phyloP scores from a whole-genome alignment of 2,888 invertebrate species.

The Biston stratarius region DNA sequence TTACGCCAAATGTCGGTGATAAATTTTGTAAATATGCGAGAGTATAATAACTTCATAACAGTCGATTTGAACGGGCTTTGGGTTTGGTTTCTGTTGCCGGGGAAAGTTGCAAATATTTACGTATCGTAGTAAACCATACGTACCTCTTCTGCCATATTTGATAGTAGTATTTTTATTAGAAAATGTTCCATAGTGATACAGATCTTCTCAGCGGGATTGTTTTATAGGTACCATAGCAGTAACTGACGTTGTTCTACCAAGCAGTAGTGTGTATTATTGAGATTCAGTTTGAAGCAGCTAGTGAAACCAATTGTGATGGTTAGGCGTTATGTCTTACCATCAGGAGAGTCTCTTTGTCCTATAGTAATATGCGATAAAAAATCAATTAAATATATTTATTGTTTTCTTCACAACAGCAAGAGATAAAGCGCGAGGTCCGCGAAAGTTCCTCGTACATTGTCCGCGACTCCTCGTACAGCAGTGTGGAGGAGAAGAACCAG shows the following conservation, averaged over 20 bases:
- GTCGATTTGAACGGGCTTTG: conserved; percentile 11
- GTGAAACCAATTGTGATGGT: too few relatives aligned
- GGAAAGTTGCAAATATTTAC: neutral
- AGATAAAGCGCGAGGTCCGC: conserved; percentile 75
- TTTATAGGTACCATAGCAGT: neutral
- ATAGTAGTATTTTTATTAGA: too few relatives aligned
- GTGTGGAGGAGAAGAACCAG: conserved; percentile 78
- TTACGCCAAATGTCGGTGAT: conserved; percentile 36
- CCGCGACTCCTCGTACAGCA: conserved; percentile 81
- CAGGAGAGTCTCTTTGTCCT: too few relatives aligned
- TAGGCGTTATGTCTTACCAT: too few relatives aligned
- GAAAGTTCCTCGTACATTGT: conserved; percentile 82
- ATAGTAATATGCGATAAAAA: too few relatives aligned
- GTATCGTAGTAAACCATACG: neutral
- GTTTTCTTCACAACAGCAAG: conserved; percentile 62
- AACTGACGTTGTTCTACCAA: too few relatives aligned
- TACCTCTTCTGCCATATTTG: neutral
- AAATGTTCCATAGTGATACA: too few relatives aligned
- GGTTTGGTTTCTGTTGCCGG: neutral
- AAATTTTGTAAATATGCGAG: conserved; percentile 28
- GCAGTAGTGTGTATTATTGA: too few relatives aligned
- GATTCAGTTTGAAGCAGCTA: too few relatives aligned
- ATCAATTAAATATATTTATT: too few relatives aligned
- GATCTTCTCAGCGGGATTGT: too few relatives aligned
- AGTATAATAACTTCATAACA: conserved; percentile 4